Conservation (phyloP, 2,113 vertebrate species). For the Marmota flaviventris region DNA sequence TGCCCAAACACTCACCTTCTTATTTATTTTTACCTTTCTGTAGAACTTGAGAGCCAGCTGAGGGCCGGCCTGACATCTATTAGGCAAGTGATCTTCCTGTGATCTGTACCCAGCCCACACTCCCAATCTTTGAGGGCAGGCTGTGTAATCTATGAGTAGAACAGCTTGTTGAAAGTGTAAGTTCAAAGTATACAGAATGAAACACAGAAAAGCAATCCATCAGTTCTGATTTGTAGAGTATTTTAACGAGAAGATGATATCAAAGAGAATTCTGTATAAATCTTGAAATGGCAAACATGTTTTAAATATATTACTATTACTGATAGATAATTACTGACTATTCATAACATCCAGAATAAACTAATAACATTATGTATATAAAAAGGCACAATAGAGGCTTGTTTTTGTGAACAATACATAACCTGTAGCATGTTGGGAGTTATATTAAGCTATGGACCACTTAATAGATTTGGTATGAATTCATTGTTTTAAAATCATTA, state of each 20-base stretch:
- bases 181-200: neutral
- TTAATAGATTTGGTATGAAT: neutral
- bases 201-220: neutral
- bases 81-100: no score
- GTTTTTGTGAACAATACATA: neutral
- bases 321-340: neutral
- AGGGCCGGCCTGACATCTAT: neutral
- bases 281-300: neutral
- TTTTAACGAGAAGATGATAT: neutral
- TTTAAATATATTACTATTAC: neutral
- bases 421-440: neutral
- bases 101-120: no score
- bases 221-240: neutral
- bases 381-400: neutral
- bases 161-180: neutral
- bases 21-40: neutral
- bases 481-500: neutral
- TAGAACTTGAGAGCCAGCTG: neutral
- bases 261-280: neutral
- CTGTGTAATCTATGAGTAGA: neutral
- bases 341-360: neutral
- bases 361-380: neutral
- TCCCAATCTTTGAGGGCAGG: neutral
- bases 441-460: neutral
- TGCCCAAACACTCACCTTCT: neutral